Percentiles rank a stretch among this genome's conserved stretches.
These are phyloP conservation scores for Desmodus rotundus DNA, from an alignment of 2,113 vertebrate species.

Conservation along the genomic window DNA sequence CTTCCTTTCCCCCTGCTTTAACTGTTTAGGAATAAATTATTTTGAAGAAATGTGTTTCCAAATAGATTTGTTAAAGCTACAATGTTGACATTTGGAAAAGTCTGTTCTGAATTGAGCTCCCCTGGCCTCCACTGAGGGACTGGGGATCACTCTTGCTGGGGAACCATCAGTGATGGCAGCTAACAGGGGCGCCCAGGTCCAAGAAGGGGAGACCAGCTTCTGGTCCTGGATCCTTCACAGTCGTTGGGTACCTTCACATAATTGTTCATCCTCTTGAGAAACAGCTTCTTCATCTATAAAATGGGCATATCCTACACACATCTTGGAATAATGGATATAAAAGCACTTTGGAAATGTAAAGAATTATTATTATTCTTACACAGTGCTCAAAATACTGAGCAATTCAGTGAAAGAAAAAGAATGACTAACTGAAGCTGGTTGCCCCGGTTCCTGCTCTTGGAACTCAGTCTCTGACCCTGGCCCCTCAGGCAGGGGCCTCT, in stretches of 20 bases:
- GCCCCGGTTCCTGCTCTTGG: neutral
- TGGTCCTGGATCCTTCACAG: neutral
- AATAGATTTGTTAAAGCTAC: slow-evolving; percentile 71
- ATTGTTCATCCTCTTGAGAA: neutral
- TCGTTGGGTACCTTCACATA: neutral
- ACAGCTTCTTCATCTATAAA: neutral
- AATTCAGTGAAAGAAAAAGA: neutral
- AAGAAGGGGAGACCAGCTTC: neutral
- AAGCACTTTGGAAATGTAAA: slow-evolving; percentile 11
- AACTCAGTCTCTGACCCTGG: neutral
- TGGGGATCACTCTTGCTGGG: neutral
- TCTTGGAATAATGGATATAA: neutral
- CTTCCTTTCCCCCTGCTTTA: slow-evolving; percentile 43
- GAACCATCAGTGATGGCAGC: neutral
- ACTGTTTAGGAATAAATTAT: slow-evolving; percentile 73
- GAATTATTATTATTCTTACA: neutral
- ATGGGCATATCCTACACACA: neutral
- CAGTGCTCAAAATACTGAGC: neutral
- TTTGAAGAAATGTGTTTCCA: slow-evolving; percentile 70
- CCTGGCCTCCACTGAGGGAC: neutral
- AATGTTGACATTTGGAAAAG: slow-evolving; percentile 56
- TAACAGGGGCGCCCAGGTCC: neutral
- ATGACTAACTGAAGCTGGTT: neutral
- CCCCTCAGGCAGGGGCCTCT: neutral
- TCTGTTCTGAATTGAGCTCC: slow-evolving; percentile 30